Base-by-base conservation (phyloP, 2,888 invertebrate species). In the Eristalis pertinax region DNA sequence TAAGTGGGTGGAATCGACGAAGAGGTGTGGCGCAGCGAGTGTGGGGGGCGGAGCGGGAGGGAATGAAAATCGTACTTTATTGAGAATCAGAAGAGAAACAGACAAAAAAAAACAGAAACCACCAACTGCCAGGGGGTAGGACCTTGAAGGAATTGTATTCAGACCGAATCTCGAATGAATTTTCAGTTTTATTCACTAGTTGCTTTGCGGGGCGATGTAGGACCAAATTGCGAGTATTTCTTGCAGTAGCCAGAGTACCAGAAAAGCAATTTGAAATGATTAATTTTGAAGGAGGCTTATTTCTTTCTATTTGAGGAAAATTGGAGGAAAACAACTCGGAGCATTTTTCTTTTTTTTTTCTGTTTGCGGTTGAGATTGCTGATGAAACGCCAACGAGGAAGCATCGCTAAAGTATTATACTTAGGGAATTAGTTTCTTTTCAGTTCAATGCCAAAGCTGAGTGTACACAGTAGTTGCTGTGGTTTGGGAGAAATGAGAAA, bases 181-280 rank as follows among this genome's bases (percentile, higher is more conserved):
- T 73, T 38, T 79, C 63, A 62, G 60, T 63, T 79, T 67, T 68
- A 76, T 80, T 84, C 70, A 84, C 70, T 24, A 38, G 62, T 35
- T 68, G 24, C 13, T 38, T 67, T 75, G 58, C 4, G 15, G 64
- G 62, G 19, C 50, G 50, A 19, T 19, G 38, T 38, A 2, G 38
- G 50, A 19, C 50, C 50, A 19, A 50, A 50, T 69, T 50, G 32
- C 3, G 8, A 32, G 8, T 32, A 32, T 32, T 50, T 50, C 19
- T 50, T 50, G 50, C 62, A n/a, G 43, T 68, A 43, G 67, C 19
- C 50, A 26, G 32, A 22, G 60, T 78, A 72, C 63, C 72, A 72
- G 76, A 56, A 75, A 75, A 80, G 79, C 62, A 75, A 69, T 60
- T 78, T 74, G 64, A 64, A 80, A 69, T 73, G 65, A 72, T 62